phyloP scores from a whole-genome alignment of 2,797 vertebrate genomes.

The Pantherophis alleghaniensis region DNA sequence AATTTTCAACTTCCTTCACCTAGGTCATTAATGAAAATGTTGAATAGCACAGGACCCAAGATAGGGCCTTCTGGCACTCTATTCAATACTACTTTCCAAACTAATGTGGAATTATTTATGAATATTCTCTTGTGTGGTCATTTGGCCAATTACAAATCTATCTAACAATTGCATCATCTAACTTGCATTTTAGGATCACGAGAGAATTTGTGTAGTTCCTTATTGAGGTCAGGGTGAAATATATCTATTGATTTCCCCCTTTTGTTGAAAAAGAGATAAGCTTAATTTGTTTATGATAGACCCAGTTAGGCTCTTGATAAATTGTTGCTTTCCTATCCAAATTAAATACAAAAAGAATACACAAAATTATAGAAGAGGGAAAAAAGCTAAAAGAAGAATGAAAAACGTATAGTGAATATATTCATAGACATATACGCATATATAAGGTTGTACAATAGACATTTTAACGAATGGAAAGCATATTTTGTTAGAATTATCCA shows the following conservation, averaged over 20 bases:
- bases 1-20: neutral
- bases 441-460: neutral
- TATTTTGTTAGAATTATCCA: neutral
- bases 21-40: neutral
- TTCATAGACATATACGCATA: neutral
- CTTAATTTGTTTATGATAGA: neutral
- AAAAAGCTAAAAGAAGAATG: neutral
- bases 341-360: neutral
- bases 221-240: neutral
- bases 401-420: neutral
- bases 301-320: neutral
- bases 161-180: neutral
- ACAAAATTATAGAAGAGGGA: neutral
- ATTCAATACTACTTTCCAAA: neutral
- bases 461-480: neutral
- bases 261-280: neutral
- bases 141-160: neutral
- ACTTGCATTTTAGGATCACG: neutral
- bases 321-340: neutral
- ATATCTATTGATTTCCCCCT: neutral
- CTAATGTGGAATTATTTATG: neutral
- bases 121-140: neutral
- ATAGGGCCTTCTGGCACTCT: neutral
- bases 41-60: neutral
- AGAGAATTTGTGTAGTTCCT: neutral